Conservation (phyloP, 2,113 vertebrate genomes). For the crab-eating macaque (Macaca fascicularis) region DNA sequence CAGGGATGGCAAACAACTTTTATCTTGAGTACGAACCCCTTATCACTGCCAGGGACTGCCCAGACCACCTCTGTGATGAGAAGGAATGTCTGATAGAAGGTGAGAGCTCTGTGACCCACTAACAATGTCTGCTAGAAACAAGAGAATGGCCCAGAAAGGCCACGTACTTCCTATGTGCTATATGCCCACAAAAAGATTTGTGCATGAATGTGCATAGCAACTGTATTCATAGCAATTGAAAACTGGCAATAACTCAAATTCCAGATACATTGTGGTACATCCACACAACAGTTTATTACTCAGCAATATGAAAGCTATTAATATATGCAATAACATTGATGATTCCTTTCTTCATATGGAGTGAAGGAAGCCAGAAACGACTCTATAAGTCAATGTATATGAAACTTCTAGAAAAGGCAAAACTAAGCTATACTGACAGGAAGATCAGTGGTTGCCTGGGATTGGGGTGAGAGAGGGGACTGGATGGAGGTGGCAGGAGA, state of each 20-base stretch:
- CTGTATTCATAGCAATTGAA: neutral
- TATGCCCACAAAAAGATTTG: neutral
- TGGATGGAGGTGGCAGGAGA: neutral
- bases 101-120: neutral
- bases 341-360: neutral
- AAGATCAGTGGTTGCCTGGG: neutral
- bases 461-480: rapidly evolving
- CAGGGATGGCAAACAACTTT: neutral
- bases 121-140: neutral
- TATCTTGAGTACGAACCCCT: neutral
- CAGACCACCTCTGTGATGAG: neutral
- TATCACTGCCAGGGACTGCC: neutral
- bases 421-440: neutral
- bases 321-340: neutral
- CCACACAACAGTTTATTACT: neutral
- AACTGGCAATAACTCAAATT: neutral
- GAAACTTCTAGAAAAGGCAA: neutral
- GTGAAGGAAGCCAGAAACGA: neutral
- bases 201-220: neutral
- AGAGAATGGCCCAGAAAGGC: neutral
- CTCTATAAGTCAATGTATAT: neutral
- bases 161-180: neutral
- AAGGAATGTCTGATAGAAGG: neutral
- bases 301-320: neutral
- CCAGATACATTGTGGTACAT: neutral